Conservation (phyloP, 1,140 invertebrate species). For the Drosophila ambigua region DNA sequence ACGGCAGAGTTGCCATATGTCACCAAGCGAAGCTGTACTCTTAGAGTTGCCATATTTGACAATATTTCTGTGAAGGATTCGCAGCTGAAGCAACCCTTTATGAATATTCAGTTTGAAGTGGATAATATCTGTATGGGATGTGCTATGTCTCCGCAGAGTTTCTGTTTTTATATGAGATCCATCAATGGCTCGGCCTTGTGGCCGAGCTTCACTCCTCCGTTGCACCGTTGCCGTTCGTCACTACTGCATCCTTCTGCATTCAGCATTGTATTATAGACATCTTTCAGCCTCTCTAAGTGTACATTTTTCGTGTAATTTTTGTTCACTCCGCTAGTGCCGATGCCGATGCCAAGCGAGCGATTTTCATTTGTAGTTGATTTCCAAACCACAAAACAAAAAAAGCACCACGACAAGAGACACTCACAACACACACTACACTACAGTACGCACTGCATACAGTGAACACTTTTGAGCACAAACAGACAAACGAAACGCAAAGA, state of each 20-base stretch:
- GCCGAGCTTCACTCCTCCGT: too few relatives aligned
- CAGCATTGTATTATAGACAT: conserved; percentile 48
- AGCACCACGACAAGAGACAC: conserved; percentile 1
- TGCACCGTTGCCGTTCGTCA: conserved; percentile 4
- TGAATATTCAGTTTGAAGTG: too few relatives aligned
- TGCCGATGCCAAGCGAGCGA: conserved; percentile 46
- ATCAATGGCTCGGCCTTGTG: too few relatives aligned
- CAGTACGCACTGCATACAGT: conserved; percentile 42
- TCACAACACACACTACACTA: conserved; percentile 7
- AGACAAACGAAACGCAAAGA: conserved; percentile 11
- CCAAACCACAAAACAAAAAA: not conserved
- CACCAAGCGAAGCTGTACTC: not conserved
- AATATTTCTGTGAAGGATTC: too few relatives aligned
- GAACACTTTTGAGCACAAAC: conserved; percentile 37
- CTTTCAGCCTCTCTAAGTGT: conserved; percentile 30
- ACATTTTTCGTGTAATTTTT: conserved; percentile 23
- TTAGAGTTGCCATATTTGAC: too few relatives aligned
- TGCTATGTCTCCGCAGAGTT: too few relatives aligned
- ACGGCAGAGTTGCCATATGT: not conserved
- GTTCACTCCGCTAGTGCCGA: conserved; percentile 39
- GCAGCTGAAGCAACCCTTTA: too few relatives aligned
- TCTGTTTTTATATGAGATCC: too few relatives aligned
- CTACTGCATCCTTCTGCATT: conserved; percentile 10
- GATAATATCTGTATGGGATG: too few relatives aligned
- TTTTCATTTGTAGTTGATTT: conserved; percentile 48